Evolutionary conservation across 1,140 invertebrate genomes (phyloP), one percentile per base, ranked within the genome.

Genomic region (Chymomyza costata): DNA sequence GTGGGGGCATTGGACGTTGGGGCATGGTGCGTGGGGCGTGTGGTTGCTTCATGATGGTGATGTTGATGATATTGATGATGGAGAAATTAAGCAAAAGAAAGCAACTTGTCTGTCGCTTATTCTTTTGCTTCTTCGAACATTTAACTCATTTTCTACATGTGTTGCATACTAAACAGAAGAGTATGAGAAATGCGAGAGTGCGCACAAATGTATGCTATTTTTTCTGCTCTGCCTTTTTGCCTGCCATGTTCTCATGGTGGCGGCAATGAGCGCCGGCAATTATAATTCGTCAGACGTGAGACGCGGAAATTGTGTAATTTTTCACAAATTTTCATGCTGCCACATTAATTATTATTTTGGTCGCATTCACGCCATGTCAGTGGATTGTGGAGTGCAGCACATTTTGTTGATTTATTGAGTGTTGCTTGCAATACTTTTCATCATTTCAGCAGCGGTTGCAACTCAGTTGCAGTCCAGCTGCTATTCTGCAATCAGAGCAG

Each of bases 101-200:
- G 67, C 73, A 69, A 70, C 52, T 68, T 67, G 11, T 34, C 38
- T 78, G 73, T 73, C 67, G 64, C 54, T 53, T 67, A 5, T 80
- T 67, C 67, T 41, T 40, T 34, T 28, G 37, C 11, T n/a, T 17
- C 8, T n/a, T n/a, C 21, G 46, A 67, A 40, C 70, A 78, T 70
- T 83, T 83, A 65, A 83, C 69, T 83, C 73, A 83, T 83, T 80
- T 83, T 83, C 80, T 83, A 83, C 80, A 83, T 83, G 80, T 74
- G 73, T 64, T 51, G 80, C 80, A 83, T 83, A 83, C 62, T 83
- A 70, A 83, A 46, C 16, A 39, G 41, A 17, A 28, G 10, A 28
- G 5, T 5, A 28, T 10, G 5, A 5, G 5, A 28, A 28, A 28
- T 10, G 25, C 5, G 10, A 5, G 59, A 41, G 49, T 28, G 43